Evolutionary conservation across 2,888 invertebrate genomes (phyloP).

Genomic region (Amblyteles armatorius): DNA sequence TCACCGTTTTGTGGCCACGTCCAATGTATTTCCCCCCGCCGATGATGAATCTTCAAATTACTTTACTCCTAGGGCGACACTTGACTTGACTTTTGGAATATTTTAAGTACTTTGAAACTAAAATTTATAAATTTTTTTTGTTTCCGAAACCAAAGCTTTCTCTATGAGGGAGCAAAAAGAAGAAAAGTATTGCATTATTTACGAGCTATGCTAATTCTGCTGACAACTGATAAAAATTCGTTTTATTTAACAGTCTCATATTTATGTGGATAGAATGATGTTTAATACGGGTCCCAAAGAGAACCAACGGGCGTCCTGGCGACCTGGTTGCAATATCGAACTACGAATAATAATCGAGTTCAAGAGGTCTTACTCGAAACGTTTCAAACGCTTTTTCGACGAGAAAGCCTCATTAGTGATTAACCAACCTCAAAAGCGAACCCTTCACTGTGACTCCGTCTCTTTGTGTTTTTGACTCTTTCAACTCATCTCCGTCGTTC

Average conservation of each 20-base stretch:
- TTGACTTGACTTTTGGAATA: too few species aligned
- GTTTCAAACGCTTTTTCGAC: constrained; percentile 20
- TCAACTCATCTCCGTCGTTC: constrained; percentile 22
- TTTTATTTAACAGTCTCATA: constrained; percentile 10
- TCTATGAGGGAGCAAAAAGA: too few species aligned
- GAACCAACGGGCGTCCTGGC: background rate
- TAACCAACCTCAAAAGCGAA: constrained; percentile 56
- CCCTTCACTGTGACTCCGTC: background rate
- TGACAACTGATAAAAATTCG: background rate
- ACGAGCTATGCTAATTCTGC: background rate
- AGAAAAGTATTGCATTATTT: background rate
- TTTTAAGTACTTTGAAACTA: too few species aligned
- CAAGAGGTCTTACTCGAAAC: constrained; percentile 36
- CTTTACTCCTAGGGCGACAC: too few species aligned
- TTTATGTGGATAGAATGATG: constrained; percentile 18
- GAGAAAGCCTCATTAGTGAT: constrained; percentile 39
- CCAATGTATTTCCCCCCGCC: too few species aligned
- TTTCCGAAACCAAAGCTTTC: too few species aligned
- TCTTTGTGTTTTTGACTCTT: constrained; percentile 30
- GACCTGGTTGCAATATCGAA: constrained; percentile 36
- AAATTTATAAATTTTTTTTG: too few species aligned
- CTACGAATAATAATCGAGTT: constrained; percentile 44
- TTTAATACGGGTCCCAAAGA: constrained; percentile 10
- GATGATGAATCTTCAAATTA: too few species aligned
- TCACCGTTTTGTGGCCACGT: too few species aligned